Conservation (phyloP, 2,888 invertebrate species). For the Drosophila tripunctata region DNA sequence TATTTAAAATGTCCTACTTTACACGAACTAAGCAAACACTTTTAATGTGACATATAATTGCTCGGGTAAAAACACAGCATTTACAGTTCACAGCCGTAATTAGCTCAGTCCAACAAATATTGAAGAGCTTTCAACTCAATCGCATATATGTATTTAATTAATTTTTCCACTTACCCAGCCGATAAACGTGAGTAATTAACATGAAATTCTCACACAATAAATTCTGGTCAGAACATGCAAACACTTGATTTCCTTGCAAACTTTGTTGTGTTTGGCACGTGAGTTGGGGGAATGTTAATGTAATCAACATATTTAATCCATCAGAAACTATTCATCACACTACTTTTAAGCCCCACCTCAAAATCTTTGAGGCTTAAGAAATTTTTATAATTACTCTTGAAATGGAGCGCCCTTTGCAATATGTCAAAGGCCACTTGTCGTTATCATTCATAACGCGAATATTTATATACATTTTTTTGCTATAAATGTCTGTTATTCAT, state of each 20-base stretch:
- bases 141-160: slow-evolving; percentile 31
- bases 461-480: no score
- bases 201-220: slow-evolving; percentile 13
- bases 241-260: slow-evolving; percentile 16
- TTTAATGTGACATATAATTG: neutral
- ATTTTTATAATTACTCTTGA: neutral
- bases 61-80: neutral
- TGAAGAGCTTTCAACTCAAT: slow-evolving; percentile 16
- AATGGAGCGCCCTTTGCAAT: slow-evolving; percentile 14
- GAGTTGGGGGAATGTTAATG: neutral
- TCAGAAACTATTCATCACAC: neutral
- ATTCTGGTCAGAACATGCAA: neutral
- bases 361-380: neutral
- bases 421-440: neutral
- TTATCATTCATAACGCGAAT: slow-evolving; percentile 21
- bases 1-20: no score
- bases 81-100: neutral
- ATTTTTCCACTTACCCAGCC: slow-evolving; percentile 18
- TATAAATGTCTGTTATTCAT: slow-evolving; percentile 31
- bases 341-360: neutral
- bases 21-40: no score
- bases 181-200: slow-evolving; percentile 40
- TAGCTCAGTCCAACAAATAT: neutral
- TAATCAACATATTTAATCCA: slow-evolving; percentile 18
- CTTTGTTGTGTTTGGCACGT: neutral